A percentile compares a stretch with the other conserved stretches of the same genome.
Conservation (phyloP, 2,113 vertebrate species). For the Periophthalmus modestus region DNA sequence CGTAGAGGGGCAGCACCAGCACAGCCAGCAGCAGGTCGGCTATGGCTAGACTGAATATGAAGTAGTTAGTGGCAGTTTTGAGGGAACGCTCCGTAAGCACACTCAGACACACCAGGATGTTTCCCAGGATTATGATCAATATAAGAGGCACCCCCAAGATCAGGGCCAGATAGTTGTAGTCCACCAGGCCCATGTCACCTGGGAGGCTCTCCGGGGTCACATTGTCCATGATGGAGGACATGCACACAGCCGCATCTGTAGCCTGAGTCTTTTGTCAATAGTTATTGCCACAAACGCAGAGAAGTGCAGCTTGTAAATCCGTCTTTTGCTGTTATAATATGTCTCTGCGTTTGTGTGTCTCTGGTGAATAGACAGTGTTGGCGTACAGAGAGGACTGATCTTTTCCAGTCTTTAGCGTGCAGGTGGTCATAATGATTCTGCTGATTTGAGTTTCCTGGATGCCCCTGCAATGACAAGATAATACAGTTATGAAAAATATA, state of each 20-base stretch:
- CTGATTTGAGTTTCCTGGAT: background rate
- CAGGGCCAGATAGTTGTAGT: slow-evolving; percentile 73
- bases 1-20: slow-evolving; percentile 71
- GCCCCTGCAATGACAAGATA: background rate
- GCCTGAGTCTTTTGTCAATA: background rate
- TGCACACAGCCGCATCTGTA: slow-evolving; percentile 58
- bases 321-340: slow-evolving; percentile 13
- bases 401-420: slow-evolving; percentile 2
- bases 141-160: slow-evolving; percentile 72
- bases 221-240: slow-evolving; percentile 66
- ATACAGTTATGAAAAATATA: background rate
- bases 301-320: background rate
- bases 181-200: slow-evolving; percentile 13
- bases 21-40: slow-evolving; percentile 76
- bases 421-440: background rate
- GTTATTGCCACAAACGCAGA: background rate
- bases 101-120: slow-evolving; percentile 77
- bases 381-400: background rate
- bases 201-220: slow-evolving; percentile 52
- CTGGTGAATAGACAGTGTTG: background rate
- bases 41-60: slow-evolving; percentile 77
- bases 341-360: background rate
- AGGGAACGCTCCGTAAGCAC: slow-evolving; percentile 77
- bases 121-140: slow-evolving; percentile 75
- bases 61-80: slow-evolving; percentile 80